Conservation (phyloP, 2,888 invertebrate genomes). For the Oligia latruncula region DNA sequence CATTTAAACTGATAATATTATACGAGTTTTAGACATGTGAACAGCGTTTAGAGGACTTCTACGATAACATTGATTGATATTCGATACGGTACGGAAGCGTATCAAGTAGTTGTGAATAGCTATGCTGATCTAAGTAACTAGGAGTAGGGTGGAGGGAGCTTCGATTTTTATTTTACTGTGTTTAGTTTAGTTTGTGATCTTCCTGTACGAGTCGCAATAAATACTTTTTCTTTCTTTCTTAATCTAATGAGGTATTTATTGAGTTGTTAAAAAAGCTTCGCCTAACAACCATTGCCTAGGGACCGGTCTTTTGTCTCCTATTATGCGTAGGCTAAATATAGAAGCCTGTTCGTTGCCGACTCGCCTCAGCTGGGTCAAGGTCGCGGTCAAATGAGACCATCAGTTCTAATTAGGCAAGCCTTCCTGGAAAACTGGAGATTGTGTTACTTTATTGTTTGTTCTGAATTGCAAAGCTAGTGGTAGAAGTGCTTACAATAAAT, state of each 20-base stretch:
- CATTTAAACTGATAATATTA: too few relatives aligned
- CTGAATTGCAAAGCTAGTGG: not conserved
- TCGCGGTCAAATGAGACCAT: slow-evolving; percentile 40
- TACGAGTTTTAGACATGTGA: too few relatives aligned
- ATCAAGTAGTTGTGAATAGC: too few relatives aligned
- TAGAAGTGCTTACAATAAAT: not conserved
- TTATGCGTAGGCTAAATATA: slow-evolving; percentile 51
- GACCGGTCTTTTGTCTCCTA: slow-evolving; percentile 25
- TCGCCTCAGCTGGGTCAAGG: slow-evolving; percentile 59
- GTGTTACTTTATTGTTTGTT: slow-evolving; percentile 4
- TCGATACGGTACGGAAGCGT: too few relatives aligned
- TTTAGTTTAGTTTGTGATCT: too few relatives aligned
- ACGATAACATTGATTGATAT: too few relatives aligned
- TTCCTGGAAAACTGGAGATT: slow-evolving; percentile 41
- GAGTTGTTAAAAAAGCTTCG: slow-evolving; percentile 15
- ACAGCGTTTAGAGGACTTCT: too few relatives aligned
- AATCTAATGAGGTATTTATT: too few relatives aligned
- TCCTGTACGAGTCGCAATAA: too few relatives aligned
- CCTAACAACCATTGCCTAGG: slow-evolving; percentile 30
- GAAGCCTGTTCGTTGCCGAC: slow-evolving; percentile 32
- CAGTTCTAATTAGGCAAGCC: slow-evolving; percentile 49
- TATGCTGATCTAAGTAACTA: not conserved
- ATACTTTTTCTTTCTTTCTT: too few relatives aligned
- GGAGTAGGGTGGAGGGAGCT: too few relatives aligned
- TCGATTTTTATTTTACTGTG: too few relatives aligned